Conservation (phyloP, 2,888 invertebrate species). For the Drosophila imparisetae region DNA sequence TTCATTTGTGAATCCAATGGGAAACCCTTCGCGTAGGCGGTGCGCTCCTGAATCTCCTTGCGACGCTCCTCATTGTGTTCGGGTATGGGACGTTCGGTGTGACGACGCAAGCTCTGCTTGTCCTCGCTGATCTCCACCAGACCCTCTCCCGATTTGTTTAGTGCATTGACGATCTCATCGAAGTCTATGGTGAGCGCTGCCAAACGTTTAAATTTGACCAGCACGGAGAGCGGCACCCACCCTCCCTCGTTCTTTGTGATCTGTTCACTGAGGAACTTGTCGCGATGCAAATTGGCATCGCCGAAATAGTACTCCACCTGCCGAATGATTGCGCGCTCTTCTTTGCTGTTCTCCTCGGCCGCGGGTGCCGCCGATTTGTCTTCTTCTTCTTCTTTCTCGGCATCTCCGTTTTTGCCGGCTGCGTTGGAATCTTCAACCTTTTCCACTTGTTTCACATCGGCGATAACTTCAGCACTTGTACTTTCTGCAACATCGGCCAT, state of each 20-base stretch:
- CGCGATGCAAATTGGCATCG: constrained; percentile 95
- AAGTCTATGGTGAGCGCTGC: constrained; percentile 89
- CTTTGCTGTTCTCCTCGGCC: constrained; percentile 68
- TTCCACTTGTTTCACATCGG: constrained; percentile 34
- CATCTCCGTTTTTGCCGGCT: constrained; percentile 56
- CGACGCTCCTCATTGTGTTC: constrained; percentile 93
- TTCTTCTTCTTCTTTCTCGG: constrained; percentile 40
- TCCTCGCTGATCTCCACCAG: constrained; percentile 89
- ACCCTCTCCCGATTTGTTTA: constrained; percentile 90
- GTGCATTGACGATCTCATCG: constrained; percentile 89
- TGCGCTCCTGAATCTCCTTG: constrained; percentile 90
- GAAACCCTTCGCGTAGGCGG: constrained; percentile 95
- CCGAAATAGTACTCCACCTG: constrained; percentile 90
- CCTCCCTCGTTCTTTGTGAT: constrained; percentile 94
- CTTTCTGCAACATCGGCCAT: constrained; percentile 81
- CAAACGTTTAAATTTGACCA: constrained; percentile 95
- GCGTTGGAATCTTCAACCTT: constrained; percentile 49
- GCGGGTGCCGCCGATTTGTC: constrained; percentile 14
- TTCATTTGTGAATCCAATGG: constrained; percentile 89
- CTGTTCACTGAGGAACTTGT: constrained; percentile 96
- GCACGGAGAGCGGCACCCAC: constrained; percentile 93
- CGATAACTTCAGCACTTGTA: constrained; percentile 36
- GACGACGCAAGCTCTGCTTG: constrained; percentile 88
- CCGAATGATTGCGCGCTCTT: constrained; percentile 88
- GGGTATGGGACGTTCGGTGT: constrained; percentile 89